Evolutionary conservation across 2,888 invertebrate species (phyloP), one percentile per base, ranked within the genome.

Genomic region (Epinotia nisella): DNA sequence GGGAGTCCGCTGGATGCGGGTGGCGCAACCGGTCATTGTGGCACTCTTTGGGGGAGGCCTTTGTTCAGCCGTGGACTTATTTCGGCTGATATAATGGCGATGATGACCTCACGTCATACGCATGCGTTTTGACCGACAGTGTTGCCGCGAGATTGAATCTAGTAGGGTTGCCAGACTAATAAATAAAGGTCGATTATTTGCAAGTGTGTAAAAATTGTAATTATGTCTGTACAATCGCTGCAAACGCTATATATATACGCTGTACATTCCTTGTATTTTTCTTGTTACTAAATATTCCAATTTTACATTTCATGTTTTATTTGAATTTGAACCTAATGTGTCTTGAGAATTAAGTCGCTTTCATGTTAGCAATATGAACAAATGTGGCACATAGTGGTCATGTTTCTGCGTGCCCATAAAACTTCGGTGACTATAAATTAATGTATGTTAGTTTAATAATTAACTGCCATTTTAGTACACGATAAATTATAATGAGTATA

Each of bases 191-290:
- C 29, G n/a, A 15, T 21, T 15, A 1, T 9, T 2, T 2, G 56
- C 29, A 29, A 55, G 17, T 49, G 15, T 71, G 53, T 71, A 61
- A 71, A 66, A 66, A 67, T 35, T 70, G 69, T 70, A 67, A 65
- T 65, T 62, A 56, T 53, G 60, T 21, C 66, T 71, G 71, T 71
- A 71, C 11, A 35, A 67, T 53, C 60, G 71, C 45, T 71, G 61
- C 59, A 60, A 71, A 21, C 17, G 59, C 66, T 55, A 67, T 55
- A 67, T 67, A 67, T 45, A 56, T 58, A 41, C 56, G 67, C 67
- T 58, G 53, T 66, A 66, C 66, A 66, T 66, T 66, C 66, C 66
- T 66, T 56, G 41, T 56, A 66, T 21, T 66, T 24, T 21, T 21
- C 66, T 41, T 41, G 5, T 19, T 53, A 64, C 64, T 35, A 53